Evolutionary conservation across 2,797 vertebrate genomes (phyloP).

Genomic region (Myotis myotis): DNA sequence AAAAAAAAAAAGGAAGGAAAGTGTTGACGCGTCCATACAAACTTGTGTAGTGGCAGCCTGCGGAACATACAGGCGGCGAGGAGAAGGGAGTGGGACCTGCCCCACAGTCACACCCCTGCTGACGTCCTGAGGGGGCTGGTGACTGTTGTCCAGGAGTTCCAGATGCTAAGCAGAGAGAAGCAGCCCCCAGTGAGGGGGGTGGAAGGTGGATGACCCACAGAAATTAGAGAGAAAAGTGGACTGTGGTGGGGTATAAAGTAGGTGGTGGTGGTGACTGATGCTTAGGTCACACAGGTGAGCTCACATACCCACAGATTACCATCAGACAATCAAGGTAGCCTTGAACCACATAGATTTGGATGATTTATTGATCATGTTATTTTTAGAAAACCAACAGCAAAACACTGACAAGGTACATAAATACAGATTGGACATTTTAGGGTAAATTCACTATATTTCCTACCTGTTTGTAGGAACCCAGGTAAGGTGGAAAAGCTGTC

Average conservation of each 20-base stretch:
- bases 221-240: neutral
- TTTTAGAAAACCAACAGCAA: slow-evolving; percentile 68
- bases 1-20: neutral
- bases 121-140: neutral
- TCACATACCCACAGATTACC: neutral
- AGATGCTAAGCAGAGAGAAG: neutral
- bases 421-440: slow-evolving; percentile 52
- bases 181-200: neutral
- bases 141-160: neutral
- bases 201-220: neutral
- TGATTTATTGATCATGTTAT: slow-evolving; percentile 74
- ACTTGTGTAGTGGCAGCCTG: neutral
- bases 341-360: slow-evolving; percentile 32
- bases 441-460: slow-evolving; percentile 32
- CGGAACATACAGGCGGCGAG: neutral
- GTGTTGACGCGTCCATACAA: neutral
- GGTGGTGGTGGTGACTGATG: neutral
- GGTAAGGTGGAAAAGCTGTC: neutral
- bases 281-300: neutral
- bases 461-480: neutral
- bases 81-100: neutral
- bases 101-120: neutral
- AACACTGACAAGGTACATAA: slow-evolving; percentile 57
- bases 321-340: slow-evolving; percentile 43
- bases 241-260: neutral